Conservation (phyloP, 92 coral and sea anemone genomes). For the Actinernus sp. region DNA sequence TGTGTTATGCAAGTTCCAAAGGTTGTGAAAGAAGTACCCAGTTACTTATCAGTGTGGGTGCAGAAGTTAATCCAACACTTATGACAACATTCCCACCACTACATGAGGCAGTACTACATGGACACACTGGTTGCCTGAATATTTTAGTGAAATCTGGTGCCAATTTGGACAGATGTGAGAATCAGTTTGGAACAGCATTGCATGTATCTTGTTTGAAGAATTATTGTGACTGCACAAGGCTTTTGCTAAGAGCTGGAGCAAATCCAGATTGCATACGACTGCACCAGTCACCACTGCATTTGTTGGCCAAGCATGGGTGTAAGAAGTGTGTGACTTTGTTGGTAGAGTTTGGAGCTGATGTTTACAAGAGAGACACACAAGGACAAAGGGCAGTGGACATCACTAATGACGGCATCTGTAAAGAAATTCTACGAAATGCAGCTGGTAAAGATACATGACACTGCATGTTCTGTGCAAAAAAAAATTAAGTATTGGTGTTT, state of each 20-base stretch:
- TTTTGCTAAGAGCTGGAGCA: conserved; percentile 59
- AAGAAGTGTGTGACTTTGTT: conserved; percentile 31
- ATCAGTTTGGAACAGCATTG: conserved; percentile 73
- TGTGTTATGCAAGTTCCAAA: conserved; percentile 70
- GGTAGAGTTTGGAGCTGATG: conserved; percentile 61
- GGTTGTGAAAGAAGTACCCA: conserved; percentile 34
- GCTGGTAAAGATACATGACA: too few relatives aligned
- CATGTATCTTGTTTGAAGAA: conserved; percentile 65
- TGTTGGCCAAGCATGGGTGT: conserved; percentile 40
- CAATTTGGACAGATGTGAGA: conserved; percentile 49
- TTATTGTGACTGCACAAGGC: conserved; percentile 34
- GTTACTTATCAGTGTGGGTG: conserved; percentile 45
- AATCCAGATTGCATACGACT: conserved; percentile 56
- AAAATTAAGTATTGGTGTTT: too few relatives aligned
- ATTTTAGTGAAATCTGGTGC: conserved; percentile 45
- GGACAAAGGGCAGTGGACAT: conserved; percentile 46
- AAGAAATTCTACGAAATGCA: conserved; percentile 26
- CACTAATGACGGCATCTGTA: conserved; percentile 38
- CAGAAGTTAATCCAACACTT: conserved; percentile 46
- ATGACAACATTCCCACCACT: conserved; percentile 65
- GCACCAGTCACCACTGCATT: conserved; percentile 65
- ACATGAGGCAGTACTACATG: conserved; percentile 69
- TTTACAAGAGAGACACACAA: conserved; percentile 28
- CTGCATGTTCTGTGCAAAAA: too few relatives aligned
- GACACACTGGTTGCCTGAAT: conserved; percentile 46